Evolutionary conservation across 1,140 invertebrate genomes (phyloP).

Genomic region (Drosophila serrata): DNA sequence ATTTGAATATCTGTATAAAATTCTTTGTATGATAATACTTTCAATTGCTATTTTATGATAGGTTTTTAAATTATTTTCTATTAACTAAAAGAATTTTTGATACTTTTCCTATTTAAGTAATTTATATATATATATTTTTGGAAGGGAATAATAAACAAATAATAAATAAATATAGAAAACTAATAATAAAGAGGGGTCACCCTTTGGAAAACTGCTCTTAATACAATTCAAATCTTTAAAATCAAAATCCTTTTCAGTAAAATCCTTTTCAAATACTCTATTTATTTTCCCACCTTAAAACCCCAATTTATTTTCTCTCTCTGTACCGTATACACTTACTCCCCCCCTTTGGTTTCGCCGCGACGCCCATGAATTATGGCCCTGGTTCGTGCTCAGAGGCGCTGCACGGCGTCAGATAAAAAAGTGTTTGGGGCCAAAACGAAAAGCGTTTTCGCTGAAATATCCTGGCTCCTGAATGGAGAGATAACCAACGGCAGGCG

Average conservation of each 20-base stretch:
- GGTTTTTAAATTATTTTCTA: neutral
- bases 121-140: neutral
- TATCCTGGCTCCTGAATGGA: constrained; percentile 68
- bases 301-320: neutral
- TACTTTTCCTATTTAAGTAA: neutral
- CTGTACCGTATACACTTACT: neutral
- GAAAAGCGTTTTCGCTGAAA: constrained; percentile 68
- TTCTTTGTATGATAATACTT: neutral
- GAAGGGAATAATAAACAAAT: neutral
- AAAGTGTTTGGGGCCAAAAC: constrained; percentile 67
- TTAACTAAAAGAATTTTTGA: neutral
- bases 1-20: neutral
- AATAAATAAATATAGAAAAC: neutral
- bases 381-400: constrained; percentile 67
- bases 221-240: neutral
- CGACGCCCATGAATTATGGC: constrained; percentile 69
- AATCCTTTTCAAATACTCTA: too few species aligned
- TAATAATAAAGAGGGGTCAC: too few species aligned
- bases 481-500: constrained; percentile 77
- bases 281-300: neutral
- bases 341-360: neutral
- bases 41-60: neutral
- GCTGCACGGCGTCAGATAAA: constrained; percentile 80
- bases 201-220: neutral
- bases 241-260: neutral